These are phyloP conservation scores for Calliopsis andreniformis DNA, from an alignment of 1,140 invertebrate species.

Conservation along the genomic window DNA sequence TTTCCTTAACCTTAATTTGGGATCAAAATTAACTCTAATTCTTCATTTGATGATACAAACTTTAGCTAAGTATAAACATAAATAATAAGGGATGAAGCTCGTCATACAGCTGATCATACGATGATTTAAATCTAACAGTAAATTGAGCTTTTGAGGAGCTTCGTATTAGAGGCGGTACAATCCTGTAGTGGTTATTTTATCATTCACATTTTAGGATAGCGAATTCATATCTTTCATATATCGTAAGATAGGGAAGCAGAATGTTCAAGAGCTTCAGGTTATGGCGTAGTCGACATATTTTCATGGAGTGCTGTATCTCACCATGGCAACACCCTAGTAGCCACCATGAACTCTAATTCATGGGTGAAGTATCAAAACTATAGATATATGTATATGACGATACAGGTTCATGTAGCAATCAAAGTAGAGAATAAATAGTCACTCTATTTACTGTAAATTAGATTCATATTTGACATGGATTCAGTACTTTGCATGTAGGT, in stretches of 20 bases:
- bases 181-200: neutral
- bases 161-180: neutral
- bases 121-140: too few species aligned
- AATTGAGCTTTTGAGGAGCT: neutral
- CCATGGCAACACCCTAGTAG: slow-evolving; percentile 29
- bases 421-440: neutral
- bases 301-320: slow-evolving; percentile 57
- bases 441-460: too few species aligned
- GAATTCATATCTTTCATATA: slow-evolving; percentile 76
- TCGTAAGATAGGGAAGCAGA: slow-evolving; percentile 74
- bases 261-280: slow-evolving; percentile 67
- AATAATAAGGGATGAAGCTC: too few species aligned
- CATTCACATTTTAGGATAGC: neutral
- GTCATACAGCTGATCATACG: too few species aligned
- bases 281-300: slow-evolving; percentile 66
- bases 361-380: too few species aligned
- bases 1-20: too few species aligned
- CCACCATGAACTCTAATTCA: neutral
- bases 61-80: too few species aligned
- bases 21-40: too few species aligned
- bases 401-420: neutral
- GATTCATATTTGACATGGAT: too few species aligned
- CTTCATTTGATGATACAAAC: too few species aligned
- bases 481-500: too few species aligned
- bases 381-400: neutral